Conservation (phyloP, 2,888 invertebrate species). For the Aelia acuminata region DNA sequence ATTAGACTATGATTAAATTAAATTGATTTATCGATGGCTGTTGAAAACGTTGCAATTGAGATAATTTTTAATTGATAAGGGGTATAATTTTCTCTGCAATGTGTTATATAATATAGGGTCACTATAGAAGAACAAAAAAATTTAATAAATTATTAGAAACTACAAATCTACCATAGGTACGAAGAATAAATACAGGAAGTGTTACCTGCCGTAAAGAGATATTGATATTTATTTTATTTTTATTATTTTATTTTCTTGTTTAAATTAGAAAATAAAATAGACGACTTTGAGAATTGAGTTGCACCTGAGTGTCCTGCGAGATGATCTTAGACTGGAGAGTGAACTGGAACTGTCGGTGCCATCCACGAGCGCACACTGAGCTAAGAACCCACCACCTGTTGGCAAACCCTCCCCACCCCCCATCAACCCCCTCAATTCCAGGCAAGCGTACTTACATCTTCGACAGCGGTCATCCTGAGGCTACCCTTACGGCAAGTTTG, state of each 20-base stretch:
- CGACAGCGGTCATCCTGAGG: not conserved
- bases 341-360: not conserved
- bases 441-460: conserved; percentile 13
- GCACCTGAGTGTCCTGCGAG: conserved; percentile 35
- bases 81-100: not conserved
- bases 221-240: not conserved
- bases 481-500: not conserved
- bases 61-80: too few species aligned
- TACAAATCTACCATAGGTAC: not conserved
- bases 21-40: too few species aligned
- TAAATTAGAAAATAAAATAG: conserved; percentile 17
- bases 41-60: too few species aligned
- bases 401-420: not conserved
- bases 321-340: not conserved
- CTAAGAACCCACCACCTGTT: not conserved
- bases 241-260: not conserved
- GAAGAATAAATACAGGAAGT: not conserved
- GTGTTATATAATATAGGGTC: not conserved
- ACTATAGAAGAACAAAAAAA: not conserved
- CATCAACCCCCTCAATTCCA: not conserved
- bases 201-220: conserved; percentile 3
- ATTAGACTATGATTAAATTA: too few species aligned
- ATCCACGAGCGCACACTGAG: conserved; percentile 35
- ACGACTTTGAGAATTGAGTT: not conserved
- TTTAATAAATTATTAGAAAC: not conserved